Conservation (phyloP, 2,797 vertebrate genomes). For the Hippocampus kuda region DNA sequence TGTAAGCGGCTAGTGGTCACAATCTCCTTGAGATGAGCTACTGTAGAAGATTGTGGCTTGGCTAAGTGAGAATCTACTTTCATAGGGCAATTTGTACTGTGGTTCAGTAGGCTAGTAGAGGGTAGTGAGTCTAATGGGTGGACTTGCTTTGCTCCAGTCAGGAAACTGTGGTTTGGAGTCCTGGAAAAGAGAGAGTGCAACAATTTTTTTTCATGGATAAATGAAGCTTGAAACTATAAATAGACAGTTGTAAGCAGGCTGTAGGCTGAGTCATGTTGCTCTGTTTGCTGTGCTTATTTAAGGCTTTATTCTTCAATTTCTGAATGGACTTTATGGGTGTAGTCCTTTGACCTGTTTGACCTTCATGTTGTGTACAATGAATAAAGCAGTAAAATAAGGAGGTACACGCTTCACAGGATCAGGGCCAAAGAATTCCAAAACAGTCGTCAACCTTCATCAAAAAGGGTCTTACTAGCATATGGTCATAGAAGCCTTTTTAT, state of each 20-base stretch:
- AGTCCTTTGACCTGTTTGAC: background rate
- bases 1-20: background rate
- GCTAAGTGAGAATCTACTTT: background rate
- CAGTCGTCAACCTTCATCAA: background rate
- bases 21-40: background rate
- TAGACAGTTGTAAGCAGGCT: background rate
- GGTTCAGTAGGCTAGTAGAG: background rate
- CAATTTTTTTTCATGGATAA: background rate
- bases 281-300: conserved; percentile 1
- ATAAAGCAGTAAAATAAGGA: background rate
- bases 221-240: background rate
- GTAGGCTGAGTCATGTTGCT: background rate
- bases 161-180: background rate
- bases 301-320: background rate
- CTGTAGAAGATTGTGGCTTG: conserved; percentile 1
- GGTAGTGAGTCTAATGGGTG: background rate
- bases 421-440: background rate
- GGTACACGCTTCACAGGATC: background rate
- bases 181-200: background rate
- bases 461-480: background rate
- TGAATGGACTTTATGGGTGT: background rate
- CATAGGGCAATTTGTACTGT: conserved; percentile 1
- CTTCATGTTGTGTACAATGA: background rate
- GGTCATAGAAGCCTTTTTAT: background rate
- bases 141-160: background rate